Percentiles rank a stretch among this genome's conserved stretches.
Evolutionary conservation across 1,140 invertebrate genomes (phyloP).

Genomic region (Centruroides sculpturatus): DNA sequence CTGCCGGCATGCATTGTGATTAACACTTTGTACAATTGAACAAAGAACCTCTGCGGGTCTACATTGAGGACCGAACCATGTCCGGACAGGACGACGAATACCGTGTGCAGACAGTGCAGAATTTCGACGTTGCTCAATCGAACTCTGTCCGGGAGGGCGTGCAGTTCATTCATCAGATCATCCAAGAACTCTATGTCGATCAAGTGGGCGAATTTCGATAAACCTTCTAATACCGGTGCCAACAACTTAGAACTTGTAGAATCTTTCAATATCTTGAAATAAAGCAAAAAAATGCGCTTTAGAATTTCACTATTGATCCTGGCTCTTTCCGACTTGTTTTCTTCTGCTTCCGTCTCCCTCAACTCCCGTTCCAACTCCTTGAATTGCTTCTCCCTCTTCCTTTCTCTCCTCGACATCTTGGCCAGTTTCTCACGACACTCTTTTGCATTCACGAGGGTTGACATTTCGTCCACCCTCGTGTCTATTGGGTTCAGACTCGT

Average conservation of each 20-base stretch:
- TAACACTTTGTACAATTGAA: conserved; percentile 56
- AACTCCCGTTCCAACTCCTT: conserved; percentile 77
- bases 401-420: conserved; percentile 19
- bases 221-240: conserved; percentile 60
- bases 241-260: conserved; percentile 47
- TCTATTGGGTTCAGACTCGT: no score
- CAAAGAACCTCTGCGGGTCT: conserved; percentile 71
- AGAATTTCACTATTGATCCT: conserved; percentile 78
- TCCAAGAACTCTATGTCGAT: conserved; percentile 93
- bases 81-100: conserved; percentile 74
- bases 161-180: conserved; percentile 69
- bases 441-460: conserved; percentile 63
- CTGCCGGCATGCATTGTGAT: conserved; percentile 35
- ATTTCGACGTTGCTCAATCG: conserved; percentile 51
- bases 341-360: conserved; percentile 76
- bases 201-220: conserved; percentile 88
- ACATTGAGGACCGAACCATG: conserved; percentile 75
- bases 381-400: conserved; percentile 35
- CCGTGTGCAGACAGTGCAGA: conserved; percentile 71
- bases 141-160: conserved; percentile 44
- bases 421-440: conserved; percentile 26
- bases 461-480: no score
- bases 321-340: conserved; percentile 60
- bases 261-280: conserved; percentile 81
- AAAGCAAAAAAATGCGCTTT: conserved; percentile 79